Conservation (phyloP, 2,797 vertebrate genomes). For the Spinibarbus caldwelli region DNA sequence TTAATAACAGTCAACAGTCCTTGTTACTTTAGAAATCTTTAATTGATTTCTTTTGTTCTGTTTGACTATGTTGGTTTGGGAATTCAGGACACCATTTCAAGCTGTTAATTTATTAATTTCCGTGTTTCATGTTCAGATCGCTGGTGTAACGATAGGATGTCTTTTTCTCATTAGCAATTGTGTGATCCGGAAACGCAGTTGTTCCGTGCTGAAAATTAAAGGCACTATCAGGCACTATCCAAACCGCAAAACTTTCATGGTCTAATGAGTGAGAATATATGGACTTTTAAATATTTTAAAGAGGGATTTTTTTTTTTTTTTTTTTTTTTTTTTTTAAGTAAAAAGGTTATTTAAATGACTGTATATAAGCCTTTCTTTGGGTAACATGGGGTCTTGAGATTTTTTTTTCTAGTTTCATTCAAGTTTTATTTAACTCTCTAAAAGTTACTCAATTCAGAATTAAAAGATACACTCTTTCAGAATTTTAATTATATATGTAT, state of each 20-base stretch:
- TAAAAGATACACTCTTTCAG: neutral
- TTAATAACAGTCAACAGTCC: neutral
- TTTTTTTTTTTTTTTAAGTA: neutral
- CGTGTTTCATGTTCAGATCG: neutral
- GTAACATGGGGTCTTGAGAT: neutral
- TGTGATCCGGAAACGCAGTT: slow-evolving; percentile 18
- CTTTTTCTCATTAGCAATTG: slow-evolving; percentile 25
- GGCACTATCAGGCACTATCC: neutral
- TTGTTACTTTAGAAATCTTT: neutral
- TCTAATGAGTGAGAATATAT: neutral
- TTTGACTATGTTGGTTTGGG: neutral
- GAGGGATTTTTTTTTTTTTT: neutral
- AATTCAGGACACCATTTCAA: neutral
- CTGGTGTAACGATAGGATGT: neutral
- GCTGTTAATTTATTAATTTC: neutral
- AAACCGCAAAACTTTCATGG: neutral
- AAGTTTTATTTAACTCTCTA: neutral
- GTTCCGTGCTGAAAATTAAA: slow-evolving; percentile 5
- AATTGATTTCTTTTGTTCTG: neutral
- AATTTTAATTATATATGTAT: no score
- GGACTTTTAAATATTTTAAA: neutral
- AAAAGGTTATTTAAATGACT: neutral
- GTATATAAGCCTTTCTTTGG: neutral
- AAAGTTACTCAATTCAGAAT: neutral
- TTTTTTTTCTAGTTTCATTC: neutral